phyloP scores from a whole-genome alignment of 1,140 invertebrate species.

The Hycleus cichorii region DNA sequence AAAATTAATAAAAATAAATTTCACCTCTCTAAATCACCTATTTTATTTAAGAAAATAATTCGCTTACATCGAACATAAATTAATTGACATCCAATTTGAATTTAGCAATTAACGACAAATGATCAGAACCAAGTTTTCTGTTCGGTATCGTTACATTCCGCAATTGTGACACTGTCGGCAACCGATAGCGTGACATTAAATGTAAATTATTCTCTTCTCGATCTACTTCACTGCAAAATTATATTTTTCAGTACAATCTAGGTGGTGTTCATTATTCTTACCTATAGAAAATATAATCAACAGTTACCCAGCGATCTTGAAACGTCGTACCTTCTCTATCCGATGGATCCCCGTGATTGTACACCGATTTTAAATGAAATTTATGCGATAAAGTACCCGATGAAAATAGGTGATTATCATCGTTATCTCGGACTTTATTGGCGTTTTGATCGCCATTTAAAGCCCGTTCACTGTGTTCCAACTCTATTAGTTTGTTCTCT shows the following conservation, averaged over 20 bases:
- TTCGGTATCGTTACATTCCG: conserved; percentile 66
- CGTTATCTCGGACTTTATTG: not conserved
- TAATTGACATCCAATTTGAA: conserved; percentile 41
- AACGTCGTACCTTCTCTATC: conserved; percentile 58
- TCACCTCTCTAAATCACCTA: conserved; percentile 29
- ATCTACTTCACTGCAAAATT: conserved; percentile 24
- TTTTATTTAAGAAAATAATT: conserved; percentile 5
- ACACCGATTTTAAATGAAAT: conserved; percentile 50
- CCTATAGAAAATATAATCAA: conserved; percentile 76
- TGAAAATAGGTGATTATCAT: conserved; percentile 25
- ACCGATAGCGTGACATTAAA: conserved; percentile 51
- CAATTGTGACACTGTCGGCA: conserved; percentile 57
- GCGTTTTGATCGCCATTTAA: not conserved
- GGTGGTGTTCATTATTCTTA: conserved; percentile 16
- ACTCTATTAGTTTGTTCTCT: conserved; percentile 26
- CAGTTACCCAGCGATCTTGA: conserved; percentile 69
- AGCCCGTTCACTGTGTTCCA: conserved; percentile 27
- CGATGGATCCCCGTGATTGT: conserved; percentile 40
- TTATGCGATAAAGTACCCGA: conserved; percentile 47
- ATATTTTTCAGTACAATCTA: not conserved
- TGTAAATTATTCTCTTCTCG: conserved; percentile 42
- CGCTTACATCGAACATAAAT: not conserved
- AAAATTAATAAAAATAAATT: conserved; percentile 36
- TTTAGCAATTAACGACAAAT: conserved; percentile 60
- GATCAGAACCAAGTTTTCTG: conserved; percentile 64